A percentile compares a stretch with the other conserved stretches of the same genome.
Conservation (phyloP, 2,113 vertebrate species). For the Cnemophilus loriae region DNA sequence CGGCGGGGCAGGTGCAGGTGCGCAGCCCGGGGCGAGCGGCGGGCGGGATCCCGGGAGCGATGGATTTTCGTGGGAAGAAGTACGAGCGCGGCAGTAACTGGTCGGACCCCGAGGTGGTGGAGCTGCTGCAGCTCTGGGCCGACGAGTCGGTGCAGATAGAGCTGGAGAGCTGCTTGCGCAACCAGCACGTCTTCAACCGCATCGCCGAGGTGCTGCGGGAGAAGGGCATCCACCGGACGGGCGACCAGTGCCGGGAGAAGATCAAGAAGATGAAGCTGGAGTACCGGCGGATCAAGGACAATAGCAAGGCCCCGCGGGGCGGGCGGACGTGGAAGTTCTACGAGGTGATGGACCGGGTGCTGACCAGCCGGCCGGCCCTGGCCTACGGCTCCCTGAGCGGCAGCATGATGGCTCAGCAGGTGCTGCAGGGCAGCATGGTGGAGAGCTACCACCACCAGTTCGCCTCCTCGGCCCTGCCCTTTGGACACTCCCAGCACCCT, state of each 20-base stretch:
- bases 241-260: constrained; percentile 86
- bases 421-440: constrained; percentile 66
- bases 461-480: constrained; percentile 68
- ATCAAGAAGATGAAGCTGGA: constrained; percentile 95
- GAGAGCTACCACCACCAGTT: constrained; percentile 65
- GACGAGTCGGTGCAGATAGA: constrained; percentile 84
- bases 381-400: constrained; percentile 76
- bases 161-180: constrained; percentile 84
- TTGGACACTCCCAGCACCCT: constrained; percentile 74
- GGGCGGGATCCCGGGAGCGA: background rate
- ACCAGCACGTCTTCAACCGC: constrained; percentile 87
- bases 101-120: constrained; percentile 87
- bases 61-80: constrained; percentile 85
- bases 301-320: constrained; percentile 74
- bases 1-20: background rate
- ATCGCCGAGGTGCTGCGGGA: constrained; percentile 81
- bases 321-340: constrained; percentile 87
- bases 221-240: constrained; percentile 83
- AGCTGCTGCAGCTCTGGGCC: constrained; percentile 87
- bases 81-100: constrained; percentile 87
- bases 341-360: constrained; percentile 86
- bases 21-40: background rate
- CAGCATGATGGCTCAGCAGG: constrained; percentile 74
- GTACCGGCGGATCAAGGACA: constrained; percentile 86
- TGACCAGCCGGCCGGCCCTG: constrained; percentile 77